phyloP scores from a whole-genome alignment of 92 coral and sea anemone species.

The Virgularia gustaviana region DNA sequence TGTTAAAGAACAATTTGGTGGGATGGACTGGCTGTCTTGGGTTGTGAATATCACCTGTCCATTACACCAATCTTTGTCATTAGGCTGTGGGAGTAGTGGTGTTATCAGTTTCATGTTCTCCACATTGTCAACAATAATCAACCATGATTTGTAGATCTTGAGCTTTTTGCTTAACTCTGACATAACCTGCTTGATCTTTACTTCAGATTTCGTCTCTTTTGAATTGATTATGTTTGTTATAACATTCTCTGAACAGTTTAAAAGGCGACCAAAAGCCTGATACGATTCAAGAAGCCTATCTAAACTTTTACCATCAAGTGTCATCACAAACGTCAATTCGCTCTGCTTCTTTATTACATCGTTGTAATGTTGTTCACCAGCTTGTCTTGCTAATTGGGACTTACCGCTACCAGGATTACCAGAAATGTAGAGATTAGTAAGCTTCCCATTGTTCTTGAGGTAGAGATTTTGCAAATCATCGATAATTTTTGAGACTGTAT shows the following conservation, averaged over 20 bases:
- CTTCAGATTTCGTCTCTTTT: not conserved
- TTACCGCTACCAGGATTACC: too few species aligned
- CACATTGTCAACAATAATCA: too few species aligned
- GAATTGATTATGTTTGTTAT: not conserved
- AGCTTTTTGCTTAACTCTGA: not conserved
- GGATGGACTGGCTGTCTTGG: constrained; percentile 44
- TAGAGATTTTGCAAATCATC: not conserved
- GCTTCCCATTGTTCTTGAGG: not conserved
- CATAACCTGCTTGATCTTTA: not conserved
- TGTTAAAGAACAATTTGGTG: constrained; percentile 4
- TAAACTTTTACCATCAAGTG: too few species aligned
- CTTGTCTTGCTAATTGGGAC: too few species aligned
- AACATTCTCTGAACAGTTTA: not conserved
- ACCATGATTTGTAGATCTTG: not conserved
- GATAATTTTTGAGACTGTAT: not conserved
- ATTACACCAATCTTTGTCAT: constrained; percentile 15
- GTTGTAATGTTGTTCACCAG: too few species aligned
- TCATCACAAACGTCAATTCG: too few species aligned
- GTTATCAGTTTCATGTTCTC: not conserved
- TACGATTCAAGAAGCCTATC: not conserved
- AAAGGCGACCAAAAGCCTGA: not conserved
- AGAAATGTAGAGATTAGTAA: constrained; percentile 7
- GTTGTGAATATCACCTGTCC: constrained; percentile 52
- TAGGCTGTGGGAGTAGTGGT: constrained; percentile 29
- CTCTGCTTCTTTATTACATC: too few species aligned